Conservation (phyloP, 2,797 vertebrate genomes). For the Chiloscyllium punctatum region DNA sequence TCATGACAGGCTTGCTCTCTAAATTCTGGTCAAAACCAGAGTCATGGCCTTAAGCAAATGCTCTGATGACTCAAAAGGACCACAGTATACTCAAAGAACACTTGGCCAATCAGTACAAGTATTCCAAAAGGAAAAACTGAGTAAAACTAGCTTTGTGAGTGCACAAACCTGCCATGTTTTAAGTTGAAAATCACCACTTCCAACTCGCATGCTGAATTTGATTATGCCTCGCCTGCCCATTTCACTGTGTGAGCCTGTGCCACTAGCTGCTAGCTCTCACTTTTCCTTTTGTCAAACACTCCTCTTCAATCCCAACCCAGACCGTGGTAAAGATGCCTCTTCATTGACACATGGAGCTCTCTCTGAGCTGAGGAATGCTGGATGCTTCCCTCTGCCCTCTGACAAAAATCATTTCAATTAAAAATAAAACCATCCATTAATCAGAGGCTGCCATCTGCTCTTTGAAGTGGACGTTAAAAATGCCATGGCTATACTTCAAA, state of each 20-base stretch:
- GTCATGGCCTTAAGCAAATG: not conserved
- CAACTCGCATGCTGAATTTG: not conserved
- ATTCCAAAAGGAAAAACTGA: not conserved
- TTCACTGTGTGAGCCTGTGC: not conserved
- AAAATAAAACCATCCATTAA: no score
- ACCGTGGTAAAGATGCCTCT: not conserved
- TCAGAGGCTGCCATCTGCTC: no score
- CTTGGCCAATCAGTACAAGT: not conserved
- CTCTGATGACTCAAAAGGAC: not conserved
- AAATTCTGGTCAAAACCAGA: no score
- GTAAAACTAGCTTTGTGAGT: no score
- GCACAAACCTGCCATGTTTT: no score
- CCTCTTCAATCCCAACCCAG: no score
- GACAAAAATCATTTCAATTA: not conserved
- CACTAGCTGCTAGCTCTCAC: no score
- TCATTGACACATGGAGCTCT: not conserved
- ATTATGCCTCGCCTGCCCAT: not conserved
- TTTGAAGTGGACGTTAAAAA: not conserved
- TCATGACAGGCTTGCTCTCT: no score
- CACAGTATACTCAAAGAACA: not conserved
- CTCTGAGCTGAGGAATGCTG: not conserved
- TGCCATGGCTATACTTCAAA: not conserved
- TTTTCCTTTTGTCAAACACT: not conserved
- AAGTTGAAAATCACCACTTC: not conserved
- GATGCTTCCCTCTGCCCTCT: not conserved